Conservation (phyloP, 2,888 invertebrate species). For the Tipula unca region DNA sequence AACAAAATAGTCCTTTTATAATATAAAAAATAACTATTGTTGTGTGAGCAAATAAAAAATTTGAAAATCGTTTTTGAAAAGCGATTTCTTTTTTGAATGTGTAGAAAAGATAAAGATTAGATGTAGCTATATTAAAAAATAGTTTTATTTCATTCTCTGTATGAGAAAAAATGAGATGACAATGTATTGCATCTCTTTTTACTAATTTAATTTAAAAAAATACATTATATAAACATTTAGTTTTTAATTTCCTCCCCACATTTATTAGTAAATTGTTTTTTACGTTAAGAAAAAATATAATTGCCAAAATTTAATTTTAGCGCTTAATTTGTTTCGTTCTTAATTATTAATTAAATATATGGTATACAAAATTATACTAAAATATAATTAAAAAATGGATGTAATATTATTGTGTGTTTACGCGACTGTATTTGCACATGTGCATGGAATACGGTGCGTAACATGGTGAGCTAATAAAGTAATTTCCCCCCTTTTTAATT, state of each 20-base stretch:
- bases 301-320: constrained; percentile 8
- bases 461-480: background rate
- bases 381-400: background rate
- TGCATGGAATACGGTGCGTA: background rate
- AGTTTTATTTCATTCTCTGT: background rate
- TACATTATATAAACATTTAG: background rate
- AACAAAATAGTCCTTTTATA: background rate
- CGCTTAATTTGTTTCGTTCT: background rate
- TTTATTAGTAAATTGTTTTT: background rate
- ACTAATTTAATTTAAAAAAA: background rate
- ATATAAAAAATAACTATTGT: background rate
- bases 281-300: background rate
- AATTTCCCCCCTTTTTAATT: background rate
- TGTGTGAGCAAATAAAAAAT: background rate
- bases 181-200: background rate
- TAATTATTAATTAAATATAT: background rate
- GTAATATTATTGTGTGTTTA: background rate
- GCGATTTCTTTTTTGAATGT: background rate
- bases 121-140: background rate
- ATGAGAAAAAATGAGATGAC: background rate
- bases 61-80: background rate
- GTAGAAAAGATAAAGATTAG: background rate
- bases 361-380: background rate
- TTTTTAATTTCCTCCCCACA: background rate
- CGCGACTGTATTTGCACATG: background rate